phyloP scores from a whole-genome alignment of 2,888 invertebrate species.

The Germaria angustata region DNA sequence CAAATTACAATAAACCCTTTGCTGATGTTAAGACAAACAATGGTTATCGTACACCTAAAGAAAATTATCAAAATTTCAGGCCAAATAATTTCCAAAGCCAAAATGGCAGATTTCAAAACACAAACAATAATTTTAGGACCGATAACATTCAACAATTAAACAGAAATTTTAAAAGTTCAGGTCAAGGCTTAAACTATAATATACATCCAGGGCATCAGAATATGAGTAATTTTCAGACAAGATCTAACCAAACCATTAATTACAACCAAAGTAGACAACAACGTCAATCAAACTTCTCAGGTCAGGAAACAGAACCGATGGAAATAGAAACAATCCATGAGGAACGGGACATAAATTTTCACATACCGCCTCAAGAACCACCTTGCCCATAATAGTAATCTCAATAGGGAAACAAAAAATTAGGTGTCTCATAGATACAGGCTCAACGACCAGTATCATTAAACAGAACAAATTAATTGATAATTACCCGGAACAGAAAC shows the following conservation, averaged over 20 bases:
- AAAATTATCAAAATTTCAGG: neutral
- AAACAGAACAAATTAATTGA: neutral
- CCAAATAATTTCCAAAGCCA: constrained; percentile 3
- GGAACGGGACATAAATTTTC: constrained; percentile 18
- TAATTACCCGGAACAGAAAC: neutral
- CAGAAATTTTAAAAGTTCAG: constrained; percentile 9
- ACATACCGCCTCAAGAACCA: constrained; percentile 1
- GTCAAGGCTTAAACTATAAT: too few species aligned
- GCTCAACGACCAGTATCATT: constrained; percentile 26
- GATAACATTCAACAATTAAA: constrained; percentile 5
- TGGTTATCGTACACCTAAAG: neutral
- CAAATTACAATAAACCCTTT: too few species aligned
- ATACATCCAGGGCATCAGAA: too few species aligned
- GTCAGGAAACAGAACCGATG: neutral
- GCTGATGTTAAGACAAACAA: constrained; percentile 5
- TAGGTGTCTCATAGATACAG: constrained; percentile 19
- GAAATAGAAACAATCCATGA: constrained; percentile 8
- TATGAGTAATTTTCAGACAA: neutral
- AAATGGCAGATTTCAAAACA: neutral
- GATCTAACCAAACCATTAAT: neutral
- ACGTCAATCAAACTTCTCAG: neutral
- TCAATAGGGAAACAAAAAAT: constrained; percentile 5
- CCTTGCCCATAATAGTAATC: neutral
- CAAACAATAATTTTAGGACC: neutral
- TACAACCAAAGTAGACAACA: neutral